Evolutionary conservation across 2,113 vertebrate genomes (phyloP).

Genomic region (Motacilla tschutschensis): DNA sequence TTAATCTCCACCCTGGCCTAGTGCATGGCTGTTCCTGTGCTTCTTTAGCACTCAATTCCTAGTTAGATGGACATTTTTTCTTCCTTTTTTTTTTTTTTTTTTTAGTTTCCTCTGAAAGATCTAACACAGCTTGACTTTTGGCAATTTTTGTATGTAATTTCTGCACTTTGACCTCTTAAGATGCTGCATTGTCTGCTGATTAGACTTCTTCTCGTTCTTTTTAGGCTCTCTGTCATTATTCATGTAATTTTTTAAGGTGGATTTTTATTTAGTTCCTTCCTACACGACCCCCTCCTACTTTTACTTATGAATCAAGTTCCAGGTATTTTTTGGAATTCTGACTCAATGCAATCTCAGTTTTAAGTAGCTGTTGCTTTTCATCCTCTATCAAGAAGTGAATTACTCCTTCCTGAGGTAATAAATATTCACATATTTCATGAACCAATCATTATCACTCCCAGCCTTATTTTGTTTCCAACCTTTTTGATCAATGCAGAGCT

Average conservation of each 20-base stretch:
- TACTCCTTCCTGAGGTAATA: background rate
- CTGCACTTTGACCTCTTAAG: constrained; percentile 30
- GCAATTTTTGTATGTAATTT: constrained; percentile 4
- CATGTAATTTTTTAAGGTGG: background rate
- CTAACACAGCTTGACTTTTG: constrained; percentile 31
- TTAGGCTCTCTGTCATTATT: background rate
- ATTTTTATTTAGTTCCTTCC: constrained; percentile 39
- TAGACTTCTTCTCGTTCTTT: background rate
- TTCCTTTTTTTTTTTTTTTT: background rate
- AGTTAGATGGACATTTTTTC: background rate
- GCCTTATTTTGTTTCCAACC: background rate
- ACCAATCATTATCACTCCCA: background rate
- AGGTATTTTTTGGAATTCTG: constrained; percentile 1
- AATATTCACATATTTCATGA: background rate
- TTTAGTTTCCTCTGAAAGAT: background rate
- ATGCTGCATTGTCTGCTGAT: constrained; percentile 15
- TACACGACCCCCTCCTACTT: background rate
- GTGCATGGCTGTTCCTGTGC: background rate
- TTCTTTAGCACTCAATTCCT: constrained; percentile 8
- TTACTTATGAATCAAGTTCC: background rate
- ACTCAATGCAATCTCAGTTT: background rate
- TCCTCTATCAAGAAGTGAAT: background rate
- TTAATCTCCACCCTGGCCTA: background rate
- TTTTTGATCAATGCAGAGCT: background rate
- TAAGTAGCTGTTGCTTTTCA: background rate